Percentiles rank a stretch among this genome's conserved stretches.
Conservation (phyloP, 2,888 invertebrate species). For the Tolmerus cingulatus region DNA sequence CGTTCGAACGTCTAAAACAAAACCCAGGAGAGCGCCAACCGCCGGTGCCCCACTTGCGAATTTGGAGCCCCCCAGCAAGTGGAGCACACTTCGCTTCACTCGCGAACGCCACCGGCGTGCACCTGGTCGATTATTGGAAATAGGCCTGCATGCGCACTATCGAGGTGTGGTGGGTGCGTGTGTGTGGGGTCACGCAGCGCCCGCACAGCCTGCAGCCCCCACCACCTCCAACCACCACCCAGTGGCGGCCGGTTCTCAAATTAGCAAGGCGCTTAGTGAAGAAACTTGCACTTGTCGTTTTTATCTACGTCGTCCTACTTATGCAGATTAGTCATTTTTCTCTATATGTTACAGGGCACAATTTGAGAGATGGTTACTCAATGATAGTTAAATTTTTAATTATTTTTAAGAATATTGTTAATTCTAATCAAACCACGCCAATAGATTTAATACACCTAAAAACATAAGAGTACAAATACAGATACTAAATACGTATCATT, state of each 20-base stretch:
- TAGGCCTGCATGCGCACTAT: background rate
- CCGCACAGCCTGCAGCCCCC: background rate
- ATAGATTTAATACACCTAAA: too few species aligned
- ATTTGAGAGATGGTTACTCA: too few species aligned
- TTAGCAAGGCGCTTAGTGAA: background rate
- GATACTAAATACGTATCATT: too few species aligned
- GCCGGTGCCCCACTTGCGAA: conserved; percentile 1
- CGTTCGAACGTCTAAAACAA: background rate
- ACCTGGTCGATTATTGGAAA: conserved; percentile 11
- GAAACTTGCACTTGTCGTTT: background rate
- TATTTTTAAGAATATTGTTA: too few species aligned
- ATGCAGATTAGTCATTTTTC: background rate
- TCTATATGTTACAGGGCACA: too few species aligned
- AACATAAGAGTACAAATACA: too few species aligned
- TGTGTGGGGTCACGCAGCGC: background rate
- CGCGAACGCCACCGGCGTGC: background rate
- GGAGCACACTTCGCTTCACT: background rate
- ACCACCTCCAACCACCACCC: background rate
- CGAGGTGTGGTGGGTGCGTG: background rate
- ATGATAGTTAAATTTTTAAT: too few species aligned
- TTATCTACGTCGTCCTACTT: background rate
- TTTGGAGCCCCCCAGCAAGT: background rate
- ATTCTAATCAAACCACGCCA: too few species aligned
- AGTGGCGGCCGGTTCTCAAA: background rate
- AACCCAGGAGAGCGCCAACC: background rate